phyloP scores from a whole-genome alignment of 37 sponge, comb jelly and placozoan species.

The Bolinopsis microptera region DNA sequence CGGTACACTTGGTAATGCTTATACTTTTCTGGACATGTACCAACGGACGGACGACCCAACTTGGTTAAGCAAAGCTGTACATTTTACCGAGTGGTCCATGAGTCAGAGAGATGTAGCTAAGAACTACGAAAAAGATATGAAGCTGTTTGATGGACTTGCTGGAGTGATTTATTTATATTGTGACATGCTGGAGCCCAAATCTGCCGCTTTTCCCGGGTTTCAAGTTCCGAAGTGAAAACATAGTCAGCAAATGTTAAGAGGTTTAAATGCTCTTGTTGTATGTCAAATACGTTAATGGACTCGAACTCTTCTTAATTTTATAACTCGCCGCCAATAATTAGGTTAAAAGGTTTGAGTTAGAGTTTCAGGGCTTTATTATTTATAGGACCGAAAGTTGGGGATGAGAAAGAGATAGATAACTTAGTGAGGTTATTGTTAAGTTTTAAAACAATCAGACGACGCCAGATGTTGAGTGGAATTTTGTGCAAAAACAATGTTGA shows the following conservation, averaged over 20 bases:
- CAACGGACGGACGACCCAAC: constrained; percentile 60
- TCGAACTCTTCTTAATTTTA: too few relatives aligned
- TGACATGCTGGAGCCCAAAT: constrained; percentile 72
- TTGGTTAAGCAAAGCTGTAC: constrained; percentile 55
- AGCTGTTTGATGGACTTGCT: constrained; percentile 73
- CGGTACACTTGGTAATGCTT: constrained; percentile 78
- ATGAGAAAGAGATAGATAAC: too few relatives aligned
- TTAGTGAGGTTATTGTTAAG: too few relatives aligned
- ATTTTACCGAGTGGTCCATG: constrained; percentile 66
- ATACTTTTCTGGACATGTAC: constrained; percentile 76
- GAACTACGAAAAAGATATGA: constrained; percentile 41
- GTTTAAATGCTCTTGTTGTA: too few relatives aligned
- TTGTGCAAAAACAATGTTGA: too few relatives aligned
- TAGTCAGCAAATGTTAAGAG: not conserved
- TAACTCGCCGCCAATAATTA: too few relatives aligned
- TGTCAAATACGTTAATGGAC: too few relatives aligned
- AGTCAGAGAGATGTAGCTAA: constrained; percentile 16
- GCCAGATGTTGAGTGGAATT: too few relatives aligned
- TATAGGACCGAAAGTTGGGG: too few relatives aligned
- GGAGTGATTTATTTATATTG: constrained; percentile 77
- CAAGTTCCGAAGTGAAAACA: constrained; percentile 28
- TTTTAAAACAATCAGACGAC: too few relatives aligned
- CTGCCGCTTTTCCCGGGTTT: constrained; percentile 77
- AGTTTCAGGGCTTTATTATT: too few relatives aligned
- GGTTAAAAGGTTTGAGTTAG: too few relatives aligned